Percentiles rank a stretch among this genome's conserved stretches.
These are phyloP conservation scores for Aphyosemion australe DNA, from an alignment of 2,113 vertebrate genomes.

Conservation along the genomic window DNA sequence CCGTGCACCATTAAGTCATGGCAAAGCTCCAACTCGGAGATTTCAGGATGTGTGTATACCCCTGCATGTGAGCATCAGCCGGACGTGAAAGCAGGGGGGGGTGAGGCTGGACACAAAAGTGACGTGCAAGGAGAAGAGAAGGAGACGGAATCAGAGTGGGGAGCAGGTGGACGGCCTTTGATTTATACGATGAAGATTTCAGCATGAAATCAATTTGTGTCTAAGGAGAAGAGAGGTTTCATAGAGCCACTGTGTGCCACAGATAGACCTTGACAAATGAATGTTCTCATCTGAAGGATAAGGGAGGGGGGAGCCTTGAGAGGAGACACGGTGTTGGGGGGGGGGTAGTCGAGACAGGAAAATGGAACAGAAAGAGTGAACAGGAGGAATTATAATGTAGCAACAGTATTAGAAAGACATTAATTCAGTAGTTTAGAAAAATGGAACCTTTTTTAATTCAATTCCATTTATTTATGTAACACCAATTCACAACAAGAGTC, in stretches of 20 bases:
- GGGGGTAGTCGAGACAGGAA: not conserved
- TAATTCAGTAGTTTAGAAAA: too few species aligned
- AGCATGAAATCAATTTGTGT: constrained; percentile 66
- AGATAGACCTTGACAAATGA: constrained; percentile 56
- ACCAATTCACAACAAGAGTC: too few species aligned
- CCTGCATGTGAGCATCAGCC: constrained; percentile 13
- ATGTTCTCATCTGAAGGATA: constrained; percentile 35
- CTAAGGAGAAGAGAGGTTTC: constrained; percentile 49
- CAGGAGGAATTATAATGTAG: too few species aligned
- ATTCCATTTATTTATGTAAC: too few species aligned
- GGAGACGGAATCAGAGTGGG: constrained; percentile 16
- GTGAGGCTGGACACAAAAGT: constrained; percentile 10
- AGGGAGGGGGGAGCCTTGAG: constrained; percentile 12
- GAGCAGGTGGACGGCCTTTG: constrained; percentile 48
- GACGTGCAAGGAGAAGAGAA: constrained; percentile 23
- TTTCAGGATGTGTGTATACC: constrained; percentile 18
- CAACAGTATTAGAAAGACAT: too few species aligned
- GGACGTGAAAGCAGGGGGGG: not conserved
- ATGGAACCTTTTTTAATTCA: too few species aligned
- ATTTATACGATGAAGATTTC: constrained; percentile 55
- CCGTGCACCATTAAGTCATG: constrained; percentile 31
- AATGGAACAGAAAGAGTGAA: constrained; percentile 1
- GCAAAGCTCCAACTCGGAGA: constrained; percentile 15
- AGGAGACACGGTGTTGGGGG: constrained; percentile 21
- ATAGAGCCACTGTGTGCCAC: constrained; percentile 35